Evolutionary conservation across 2,797 vertebrate genomes (phyloP), one percentile per base, ranked within the genome.

Genomic region (Sarcoramphus papa): DNA sequence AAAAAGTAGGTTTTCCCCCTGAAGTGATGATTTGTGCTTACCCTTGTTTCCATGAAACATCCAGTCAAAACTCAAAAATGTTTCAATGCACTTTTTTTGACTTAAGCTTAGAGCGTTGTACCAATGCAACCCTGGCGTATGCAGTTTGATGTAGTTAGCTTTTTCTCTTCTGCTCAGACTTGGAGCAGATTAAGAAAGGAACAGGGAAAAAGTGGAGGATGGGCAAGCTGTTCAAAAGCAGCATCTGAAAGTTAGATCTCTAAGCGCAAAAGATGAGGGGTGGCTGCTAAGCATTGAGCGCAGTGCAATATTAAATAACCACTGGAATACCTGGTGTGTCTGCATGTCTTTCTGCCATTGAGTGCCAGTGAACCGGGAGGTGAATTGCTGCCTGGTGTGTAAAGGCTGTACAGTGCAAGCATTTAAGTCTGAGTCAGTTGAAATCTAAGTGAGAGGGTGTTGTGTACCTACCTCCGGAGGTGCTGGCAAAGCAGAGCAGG

Each of bases 91-190:
- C 13, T 51, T 60, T 48, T 57, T 64, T 54, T 51, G 2, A 12
- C 47, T 81, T 51, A 47, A 59, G 10, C 33, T 64, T 43, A 21
- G 53, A 75, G 27, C 28, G 22, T 43, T 69, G 31, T 27, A 8
- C 76, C 19, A 14, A 4, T 15, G 28, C n/a, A 68, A 4, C 20
- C n/a, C 22, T 43, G 30, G 13, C 1, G 0, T n/a, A 35, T 2
- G 21, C 8, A 18, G 30, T 33, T 56, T 69, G 30, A 60, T 30
- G 12, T 12, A 13, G 22, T 22, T 63, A 14, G 12, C 21, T 62
- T 73, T 69, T 65, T 50, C 8, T 78, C 9, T 80, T 76, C 60
- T 89, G 27, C 70, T 70, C 35, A 76, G 30, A 10, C 3, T 20
- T 59, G 35, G 30, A 69, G n/a, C 47, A 75, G 59, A 17, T 62